Base-by-base conservation (phyloP, 1,140 invertebrate species). In the Caerostris darwini region DNA sequence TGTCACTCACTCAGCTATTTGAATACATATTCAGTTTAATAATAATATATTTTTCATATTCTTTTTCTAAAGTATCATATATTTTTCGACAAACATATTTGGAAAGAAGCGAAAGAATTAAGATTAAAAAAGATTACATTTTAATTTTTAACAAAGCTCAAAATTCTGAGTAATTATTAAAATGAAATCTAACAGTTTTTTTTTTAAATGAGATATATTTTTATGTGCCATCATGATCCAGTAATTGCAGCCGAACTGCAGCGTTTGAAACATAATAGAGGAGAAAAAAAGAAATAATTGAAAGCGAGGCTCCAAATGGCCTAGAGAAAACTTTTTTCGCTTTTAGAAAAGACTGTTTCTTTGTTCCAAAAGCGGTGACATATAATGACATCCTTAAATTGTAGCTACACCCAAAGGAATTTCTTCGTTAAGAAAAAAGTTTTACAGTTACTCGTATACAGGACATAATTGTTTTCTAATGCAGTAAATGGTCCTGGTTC, bases 401-500 rank as follows among this genome's bases (percentile, higher is more conserved):
- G 50, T 12, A 0, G 19, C 19, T 67, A n/a, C 61, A 53, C 19
- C 50, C 71, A 7, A 10, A 19, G 34, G 71, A 81, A 19, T 8
- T 34, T 19, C 71, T 19, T 81, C 50, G 71, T 81, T 81, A 81
- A 12, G 5, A 34, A 81, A 81, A 71, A 34, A 34, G 71, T 81
- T 81, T 81, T 5, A 19, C 71, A 81, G n/a, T 81, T 53, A n/a
- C n/a, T n/a, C n/a, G n/a, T n/a, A 81, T 81, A 12, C 19, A 81
- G 71, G n/a, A 17, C 12, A n/a, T n/a, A 67, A 67, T 67, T 67
- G n/a, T n/a, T 67, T 14, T n/a, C 6, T n/a, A n/a, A 12, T 17
- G 61, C 5, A 67, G 14, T 67, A 67, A 67, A 67, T 17, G 5
- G n/a, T 67, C 61, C 5, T 67, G 61, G 14, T 67, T n/a, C n/a